Evolutionary conservation across 2,888 invertebrate species (phyloP).

Genomic region (Acrobasis consociella): DNA sequence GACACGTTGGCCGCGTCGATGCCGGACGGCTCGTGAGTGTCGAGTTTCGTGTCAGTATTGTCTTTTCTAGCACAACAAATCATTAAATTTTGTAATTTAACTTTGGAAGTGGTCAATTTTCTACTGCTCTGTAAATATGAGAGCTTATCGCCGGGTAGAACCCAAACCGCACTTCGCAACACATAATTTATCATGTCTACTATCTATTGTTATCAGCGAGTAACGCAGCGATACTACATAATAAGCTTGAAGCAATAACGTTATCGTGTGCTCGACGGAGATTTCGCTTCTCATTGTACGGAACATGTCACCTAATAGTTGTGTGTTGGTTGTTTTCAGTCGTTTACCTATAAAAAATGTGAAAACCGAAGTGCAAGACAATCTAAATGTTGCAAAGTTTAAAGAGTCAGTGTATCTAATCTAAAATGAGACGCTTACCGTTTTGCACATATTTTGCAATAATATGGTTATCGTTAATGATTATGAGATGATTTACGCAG

Average conservation of each 20-base stretch:
- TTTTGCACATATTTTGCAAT: constrained; percentile 82
- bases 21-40: constrained; percentile 38
- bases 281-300: constrained; percentile 70
- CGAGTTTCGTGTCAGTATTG: constrained; percentile 62
- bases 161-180: constrained; percentile 75
- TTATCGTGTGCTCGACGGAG: constrained; percentile 71
- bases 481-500: constrained; percentile 67
- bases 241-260: constrained; percentile 77
- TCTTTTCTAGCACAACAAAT: constrained; percentile 76
- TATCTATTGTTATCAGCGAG: constrained; percentile 60
- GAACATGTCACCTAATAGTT: constrained; percentile 72
- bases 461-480: constrained; percentile 68
- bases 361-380: constrained; percentile 67
- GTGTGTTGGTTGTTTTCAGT: constrained; percentile 75
- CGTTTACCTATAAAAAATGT: constrained; percentile 62
- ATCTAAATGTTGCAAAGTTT: constrained; percentile 72
- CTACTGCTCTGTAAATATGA: constrained; percentile 81
- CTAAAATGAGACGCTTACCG: constrained; percentile 75
- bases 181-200: constrained; percentile 65
- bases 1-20: constrained; percentile 33
- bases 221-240: constrained; percentile 70
- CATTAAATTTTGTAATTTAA: constrained; percentile 76
- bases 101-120: constrained; percentile 81
- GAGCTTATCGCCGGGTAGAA: constrained; percentile 79
- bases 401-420: constrained; percentile 76